Evolutionary conservation across 1,140 invertebrate species (phyloP), one percentile per base, ranked within the genome.

Genomic region (Stenopsyche tienmushanensis): DNA sequence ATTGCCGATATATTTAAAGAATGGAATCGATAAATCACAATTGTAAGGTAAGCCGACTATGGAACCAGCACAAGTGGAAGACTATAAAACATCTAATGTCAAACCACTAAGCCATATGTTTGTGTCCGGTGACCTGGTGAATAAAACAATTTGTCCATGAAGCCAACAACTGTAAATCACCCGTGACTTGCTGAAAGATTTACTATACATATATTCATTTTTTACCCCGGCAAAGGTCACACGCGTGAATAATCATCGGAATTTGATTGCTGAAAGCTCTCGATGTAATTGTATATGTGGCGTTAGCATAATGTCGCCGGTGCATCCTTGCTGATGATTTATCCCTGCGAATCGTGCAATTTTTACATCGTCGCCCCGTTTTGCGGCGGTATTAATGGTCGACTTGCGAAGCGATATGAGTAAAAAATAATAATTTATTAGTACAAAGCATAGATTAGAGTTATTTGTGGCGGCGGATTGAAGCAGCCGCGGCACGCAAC

Each of bases 11-110:
- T n/a, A n/a, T n/a, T n/a, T n/a, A n/a, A n/a, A n/a, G n/a, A n/a
- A n/a, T n/a, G n/a, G n/a, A n/a, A n/a, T n/a, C n/a, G n/a, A 53
- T 57, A 57, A 57, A 57, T 57, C 54, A 57, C 34, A 57, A 57
- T 42, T 57, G 54, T 44, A 57, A 57, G 54, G 54, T 44, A 57
- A 57, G 39, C 54, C 39, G 34, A 57, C 52, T 17, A 25, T 34
- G 25, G 26, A n/a, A 49, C 52, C 25, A 29, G 26, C 54, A 44
- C 34, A 57, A 57, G 54, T 57, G 54, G 54, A 57, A 13, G 54
- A 57, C 54, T 57, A 57, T 57, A 57, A 57, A 57, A 34, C 41
- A 57, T 57, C 54, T 57, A 57, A 57, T 44, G 54, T 57, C 54
- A 57, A 57, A 57, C 41, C 7, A 23, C 23, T 41, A n/a, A 21